Base-by-base conservation (phyloP, 2,797 vertebrate species). In the Pseudochirops cupreus region DNA sequence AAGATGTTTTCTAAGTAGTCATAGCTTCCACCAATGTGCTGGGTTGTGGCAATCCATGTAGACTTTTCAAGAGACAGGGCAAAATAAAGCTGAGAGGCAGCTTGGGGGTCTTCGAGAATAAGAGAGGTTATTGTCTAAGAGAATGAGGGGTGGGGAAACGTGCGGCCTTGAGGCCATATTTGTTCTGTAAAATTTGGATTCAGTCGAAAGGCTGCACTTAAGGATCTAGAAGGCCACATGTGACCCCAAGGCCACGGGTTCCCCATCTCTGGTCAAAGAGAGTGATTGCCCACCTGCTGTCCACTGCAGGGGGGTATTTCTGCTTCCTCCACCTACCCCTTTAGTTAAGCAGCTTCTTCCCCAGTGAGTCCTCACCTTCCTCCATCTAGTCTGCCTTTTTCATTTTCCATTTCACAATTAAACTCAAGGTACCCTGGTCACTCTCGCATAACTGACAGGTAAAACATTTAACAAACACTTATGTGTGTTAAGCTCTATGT, bases 21-120 rank as follows among this genome's bases (percentile, higher is more conserved):
- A 89, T 1, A n/a, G 29, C 55, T 31, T 46, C 82, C 52, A 4
- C 4, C 7, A 3, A 82, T 50, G 52, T 55, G 90, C 5, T 58
- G 54, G 18, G 1, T 6, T 12, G 93, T 9, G 28, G n/a, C 56
- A 82, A 18, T 87, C 16, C 0, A 4, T 46, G 67, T 55, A 57
- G 55, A 67, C 74, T 91, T 67, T 94, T n/a, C 59, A 53, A 0
- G 0, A 55, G 87, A 74, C 39, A 54, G 13, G 13, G 54, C 26
- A 82, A 53, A 67, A 90, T 7, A 0, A 28, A 91, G 4, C 39
- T 31, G 1, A 9, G 39, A 54, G 74, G 52, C 2, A 18, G 29
- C 0, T 46, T 26, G 21, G n/a, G 7, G 39, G 21, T 11, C 21
- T 82, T 82, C 2, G 1, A 46, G 74, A 4, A n/a, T 21, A 21